Evolutionary conservation across 2,113 vertebrate species (phyloP).

Genomic region (Ptychochromis oligacanthus): DNA sequence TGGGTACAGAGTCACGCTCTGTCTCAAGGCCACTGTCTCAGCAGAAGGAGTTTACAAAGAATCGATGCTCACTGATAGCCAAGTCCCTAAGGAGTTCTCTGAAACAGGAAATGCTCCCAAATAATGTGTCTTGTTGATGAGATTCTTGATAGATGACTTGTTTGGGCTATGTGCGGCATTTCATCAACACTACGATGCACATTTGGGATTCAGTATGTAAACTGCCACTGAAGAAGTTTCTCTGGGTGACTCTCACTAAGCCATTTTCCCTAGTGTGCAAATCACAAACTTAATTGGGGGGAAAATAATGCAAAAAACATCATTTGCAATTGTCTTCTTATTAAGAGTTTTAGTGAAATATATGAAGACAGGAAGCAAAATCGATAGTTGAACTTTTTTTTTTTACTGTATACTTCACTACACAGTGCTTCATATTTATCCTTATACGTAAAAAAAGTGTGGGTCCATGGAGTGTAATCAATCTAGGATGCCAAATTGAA

Average conservation of each 20-base stretch:
- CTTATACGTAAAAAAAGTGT: background rate
- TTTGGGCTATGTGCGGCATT: background rate
- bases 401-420: background rate
- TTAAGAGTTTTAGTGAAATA: background rate
- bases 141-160: background rate
- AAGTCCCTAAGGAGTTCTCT: slow-evolving; percentile 5
- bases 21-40: slow-evolving; percentile 21
- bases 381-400: background rate
- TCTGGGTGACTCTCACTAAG: background rate
- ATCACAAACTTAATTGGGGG: background rate
- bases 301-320: accelerated
- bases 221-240: background rate
- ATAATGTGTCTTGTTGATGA: background rate
- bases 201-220: background rate
- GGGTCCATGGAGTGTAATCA: background rate
- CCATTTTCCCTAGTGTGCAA: background rate
- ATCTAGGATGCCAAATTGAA: background rate
- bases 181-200: background rate
- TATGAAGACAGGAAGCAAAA: background rate
- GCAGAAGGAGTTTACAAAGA: slow-evolving; percentile 4
- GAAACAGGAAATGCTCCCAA: slow-evolving; percentile 11
- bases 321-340: background rate
- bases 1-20: background rate
- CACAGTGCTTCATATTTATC: background rate
- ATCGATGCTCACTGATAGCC: slow-evolving; percentile 24